A percentile compares a stretch with the other conserved stretches of the same genome.
Evolutionary conservation across 1,140 invertebrate genomes (phyloP).

Genomic region (Achroia grisella): DNA sequence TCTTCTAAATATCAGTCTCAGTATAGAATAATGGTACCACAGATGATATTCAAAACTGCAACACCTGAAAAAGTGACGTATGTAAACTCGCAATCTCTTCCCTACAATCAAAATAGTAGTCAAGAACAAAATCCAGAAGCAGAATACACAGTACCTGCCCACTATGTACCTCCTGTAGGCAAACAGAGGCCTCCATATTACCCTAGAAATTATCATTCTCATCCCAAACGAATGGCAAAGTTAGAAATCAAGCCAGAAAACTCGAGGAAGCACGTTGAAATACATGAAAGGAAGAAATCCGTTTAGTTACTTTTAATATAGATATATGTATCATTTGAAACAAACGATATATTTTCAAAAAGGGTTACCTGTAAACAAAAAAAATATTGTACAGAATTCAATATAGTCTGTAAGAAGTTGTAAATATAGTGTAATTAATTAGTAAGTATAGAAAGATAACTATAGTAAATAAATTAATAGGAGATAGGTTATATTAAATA

Average conservation of each 20-base stretch:
- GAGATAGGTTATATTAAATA: too few species aligned
- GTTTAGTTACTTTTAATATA: too few species aligned
- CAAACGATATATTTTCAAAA: too few species aligned
- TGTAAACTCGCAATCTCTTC: slow-evolving; percentile 41
- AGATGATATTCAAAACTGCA: slow-evolving; percentile 42
- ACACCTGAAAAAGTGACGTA: slow-evolving; percentile 47
- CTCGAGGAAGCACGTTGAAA: slow-evolving; percentile 28
- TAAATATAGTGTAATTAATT: slow-evolving; percentile 10
- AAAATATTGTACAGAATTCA: too few species aligned
- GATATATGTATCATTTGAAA: too few species aligned
- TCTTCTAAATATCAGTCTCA: slow-evolving; percentile 51
- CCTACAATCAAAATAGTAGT: slow-evolving; percentile 26
- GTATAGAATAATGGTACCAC: slow-evolving; percentile 56
- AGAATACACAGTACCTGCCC: slow-evolving; percentile 30
- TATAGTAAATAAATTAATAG: too few species aligned
- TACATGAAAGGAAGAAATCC: slow-evolving; percentile 27
- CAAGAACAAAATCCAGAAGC: slow-evolving; percentile 34
- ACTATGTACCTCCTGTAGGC: slow-evolving; percentile 29
- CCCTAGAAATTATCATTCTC: slow-evolving; percentile 44
- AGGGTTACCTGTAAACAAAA: too few species aligned
- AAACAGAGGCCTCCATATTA: slow-evolving; percentile 30
- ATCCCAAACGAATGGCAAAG: slow-evolving; percentile 47
- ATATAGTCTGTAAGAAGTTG: neutral
- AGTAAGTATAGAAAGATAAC: neutral
- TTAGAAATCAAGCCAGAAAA: slow-evolving; percentile 26